Evolutionary conservation across 2,888 invertebrate genomes (phyloP), one percentile per base, ranked within the genome.

Genomic region (Phymatocera aterrima): DNA sequence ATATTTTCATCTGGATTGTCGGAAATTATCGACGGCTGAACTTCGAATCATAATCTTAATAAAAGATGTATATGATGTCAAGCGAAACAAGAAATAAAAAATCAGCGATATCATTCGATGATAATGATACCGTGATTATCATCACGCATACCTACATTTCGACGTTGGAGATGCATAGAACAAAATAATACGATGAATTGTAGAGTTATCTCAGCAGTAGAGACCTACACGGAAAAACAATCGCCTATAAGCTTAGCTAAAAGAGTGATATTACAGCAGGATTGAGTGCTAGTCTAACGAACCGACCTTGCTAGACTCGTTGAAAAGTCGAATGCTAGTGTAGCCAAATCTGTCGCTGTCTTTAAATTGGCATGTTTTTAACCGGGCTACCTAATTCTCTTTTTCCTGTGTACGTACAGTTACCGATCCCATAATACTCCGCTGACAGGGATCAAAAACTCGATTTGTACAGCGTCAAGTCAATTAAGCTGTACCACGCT

Each of bases 1-100:
- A 68, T 68, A 68, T 46, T 46, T 43, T 68, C 12, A 28, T 68
- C n/a, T n/a, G 34, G 46, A 68, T 65, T 65, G 40, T 40, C 18
- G 40, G 37, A 40, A 43, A 40, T 65, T 28, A 46, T 46, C 28
- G 28, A 28, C 28, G 12, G 6, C 43, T 15, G 18, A 8, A 68
- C 28, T n/a, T 18, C 24, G 6, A 28, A 21, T 6, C 57, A 21
- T 64, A 10, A 21, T 37, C 21, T 37, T 18, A 2, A 21, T 21
- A 18, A 21, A 40, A 64, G 40, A 64, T 57, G 21, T 15, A 57
- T 57, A 15, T 57, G 28, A 28, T 28, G 28, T 28, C 12, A 57
- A 28, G 28, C 28, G 21, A 57, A 57, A 24, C 3, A 10, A 51
- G 51, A 57, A 28, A n/a, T 3, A 28, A 15, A 10, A 57, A 15